These are phyloP conservation scores for Hycleus cichorii DNA, from an alignment of 1,140 invertebrate species.

Conservation along the genomic window DNA sequence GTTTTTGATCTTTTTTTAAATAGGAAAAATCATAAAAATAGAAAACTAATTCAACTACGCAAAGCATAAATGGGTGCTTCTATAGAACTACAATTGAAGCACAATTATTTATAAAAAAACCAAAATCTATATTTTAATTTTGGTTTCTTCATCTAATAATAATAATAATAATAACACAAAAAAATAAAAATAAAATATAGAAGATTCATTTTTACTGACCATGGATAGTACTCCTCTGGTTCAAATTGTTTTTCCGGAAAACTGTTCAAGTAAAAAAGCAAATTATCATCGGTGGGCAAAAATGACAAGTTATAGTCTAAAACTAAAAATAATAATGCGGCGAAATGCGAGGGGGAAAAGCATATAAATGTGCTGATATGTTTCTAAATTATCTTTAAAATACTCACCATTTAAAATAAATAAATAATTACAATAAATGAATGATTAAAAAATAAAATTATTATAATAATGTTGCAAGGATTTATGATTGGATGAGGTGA, in stretches of 20 bases:
- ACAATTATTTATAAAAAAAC: constrained; percentile 9
- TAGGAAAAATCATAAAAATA: background rate
- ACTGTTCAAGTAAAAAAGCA: constrained; percentile 46
- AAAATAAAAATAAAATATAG: constrained; percentile 7
- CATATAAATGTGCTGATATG: no score
- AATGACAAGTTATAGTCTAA: background rate
- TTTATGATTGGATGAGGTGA: constrained; percentile 5
- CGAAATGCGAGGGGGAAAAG: no score
- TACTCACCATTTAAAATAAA: background rate
- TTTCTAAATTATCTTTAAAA: no score
- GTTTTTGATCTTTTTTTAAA: background rate
- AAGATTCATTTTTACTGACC: constrained; percentile 50
- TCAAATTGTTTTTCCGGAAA: constrained; percentile 62
- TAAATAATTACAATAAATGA: background rate
- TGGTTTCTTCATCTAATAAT: constrained; percentile 1
- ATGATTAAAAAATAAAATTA: background rate
- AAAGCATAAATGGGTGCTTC: constrained; percentile 1
- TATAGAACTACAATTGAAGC: constrained; percentile 17
- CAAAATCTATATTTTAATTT: constrained; percentile 13
- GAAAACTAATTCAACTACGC: constrained; percentile 6
- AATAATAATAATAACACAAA: constrained; percentile 3
- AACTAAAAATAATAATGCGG: background rate
- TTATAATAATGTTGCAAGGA: no score
- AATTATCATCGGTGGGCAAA: background rate
- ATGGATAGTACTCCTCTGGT: constrained; percentile 62